Base-by-base conservation (phyloP, 2,113 vertebrate genomes). In the Syngnathus typhle region DNA sequence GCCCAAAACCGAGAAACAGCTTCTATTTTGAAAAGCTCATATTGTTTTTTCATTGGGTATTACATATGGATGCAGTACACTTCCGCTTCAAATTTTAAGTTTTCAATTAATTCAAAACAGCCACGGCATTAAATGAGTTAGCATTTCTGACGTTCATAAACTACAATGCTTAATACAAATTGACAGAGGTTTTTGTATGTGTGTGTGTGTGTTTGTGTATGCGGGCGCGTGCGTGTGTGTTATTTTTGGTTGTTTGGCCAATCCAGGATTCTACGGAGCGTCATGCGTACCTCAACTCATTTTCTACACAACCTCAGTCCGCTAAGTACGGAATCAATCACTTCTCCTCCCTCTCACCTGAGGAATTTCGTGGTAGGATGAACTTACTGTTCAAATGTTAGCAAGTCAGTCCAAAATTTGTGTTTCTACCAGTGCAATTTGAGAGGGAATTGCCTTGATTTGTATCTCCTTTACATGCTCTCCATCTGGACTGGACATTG, bases 241-340 rank as follows among this genome's bases (percentile, higher is more conserved):
- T 47, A 12, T 5, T 51, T 16, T 77, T 36, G 77, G 61, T 71
- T n/a, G 1, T 72, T 56, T 23, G 54, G 7, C 32, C 27, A 27
- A 36, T 88, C 46, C 74, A 97, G 96, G 82, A 91, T 85, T 93
- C 93, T 0, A 1, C 87, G 60, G 70, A 80, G 60, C 91, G 95
- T 69, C 92, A 95, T 58, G 77, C 1, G 7, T 71, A 89, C 64
- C 75, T 95, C 82, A 96, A 95, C 88, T 89, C 83, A 8, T 78
- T 88, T 49, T 80, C 88, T 39, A 52, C 84, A 16, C 3, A 27
- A 19, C 21, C 73, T 8, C 69, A 5, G 0, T 91, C 89, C 56
- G 95, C 95, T n/a, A 0, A 85, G 60, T 98, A 96, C 55, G 95
- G 94, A 75, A 82, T 94, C 76, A 97, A 95, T 84, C 89, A 92